phyloP scores from a whole-genome alignment of 2,113 vertebrate genomes.

The Okapia johnstoni region DNA sequence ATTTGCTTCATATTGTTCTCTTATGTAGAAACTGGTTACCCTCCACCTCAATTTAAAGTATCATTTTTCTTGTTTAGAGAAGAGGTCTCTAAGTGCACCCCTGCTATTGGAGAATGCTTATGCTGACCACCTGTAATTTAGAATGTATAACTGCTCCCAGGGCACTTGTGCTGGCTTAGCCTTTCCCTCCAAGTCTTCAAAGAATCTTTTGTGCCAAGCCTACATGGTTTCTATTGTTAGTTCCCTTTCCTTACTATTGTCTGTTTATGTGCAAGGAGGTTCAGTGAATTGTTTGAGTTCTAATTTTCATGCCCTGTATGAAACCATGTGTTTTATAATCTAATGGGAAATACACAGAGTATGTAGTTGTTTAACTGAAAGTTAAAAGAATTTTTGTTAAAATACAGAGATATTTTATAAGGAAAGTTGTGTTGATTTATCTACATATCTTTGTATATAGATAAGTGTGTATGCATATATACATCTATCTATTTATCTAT shows the following conservation, averaged over 20 bases:
- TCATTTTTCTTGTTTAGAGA: slow-evolving; percentile 41
- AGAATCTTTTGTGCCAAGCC: not conserved
- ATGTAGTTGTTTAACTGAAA: not conserved
- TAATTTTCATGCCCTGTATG: not conserved
- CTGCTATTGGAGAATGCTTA: not conserved
- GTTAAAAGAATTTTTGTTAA: not conserved
- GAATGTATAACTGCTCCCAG: not conserved
- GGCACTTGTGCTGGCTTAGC: not conserved
- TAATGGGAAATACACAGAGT: not conserved
- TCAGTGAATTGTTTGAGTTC: not conserved
- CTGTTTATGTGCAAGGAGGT: not conserved
- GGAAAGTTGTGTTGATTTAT: not conserved
- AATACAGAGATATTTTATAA: not conserved
- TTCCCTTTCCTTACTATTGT: not conserved
- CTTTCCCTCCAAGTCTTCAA: not conserved
- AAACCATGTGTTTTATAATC: not conserved
- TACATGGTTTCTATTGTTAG: not conserved
- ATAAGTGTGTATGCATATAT: not conserved
- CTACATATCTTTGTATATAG: not conserved
- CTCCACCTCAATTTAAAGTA: slow-evolving; percentile 8
- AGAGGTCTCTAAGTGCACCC: not conserved
- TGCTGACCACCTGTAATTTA: slow-evolving; percentile 7
- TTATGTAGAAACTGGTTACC: not conserved
- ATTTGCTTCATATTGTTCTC: not conserved
- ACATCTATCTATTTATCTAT: not conserved